These are phyloP conservation scores for Caenorhabditis inopinata DNA, from an alignment of 1,140 invertebrate genomes.

Conservation along the genomic window DNA sequence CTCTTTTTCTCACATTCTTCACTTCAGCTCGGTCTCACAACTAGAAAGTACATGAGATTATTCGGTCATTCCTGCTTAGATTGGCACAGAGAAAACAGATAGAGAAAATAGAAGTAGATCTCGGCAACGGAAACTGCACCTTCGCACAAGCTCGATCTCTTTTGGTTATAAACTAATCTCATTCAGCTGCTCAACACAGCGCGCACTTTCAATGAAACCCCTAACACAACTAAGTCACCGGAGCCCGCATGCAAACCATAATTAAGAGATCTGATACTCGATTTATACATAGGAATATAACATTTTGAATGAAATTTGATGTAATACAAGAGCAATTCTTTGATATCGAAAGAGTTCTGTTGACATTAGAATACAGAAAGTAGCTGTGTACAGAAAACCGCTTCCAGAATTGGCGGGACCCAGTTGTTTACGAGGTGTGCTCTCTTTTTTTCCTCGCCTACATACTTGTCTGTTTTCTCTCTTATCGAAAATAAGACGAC, in stretches of 20 bases:
- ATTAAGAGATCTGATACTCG: too few species aligned
- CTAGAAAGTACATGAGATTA: background rate
- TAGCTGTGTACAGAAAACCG: background rate
- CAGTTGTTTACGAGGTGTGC: constrained; percentile 27
- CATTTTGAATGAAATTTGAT: too few species aligned
- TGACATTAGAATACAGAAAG: constrained; percentile 8
- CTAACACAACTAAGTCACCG: background rate
- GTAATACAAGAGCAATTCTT: too few species aligned
- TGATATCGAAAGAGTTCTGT: background rate
- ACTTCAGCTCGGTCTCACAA: too few species aligned
- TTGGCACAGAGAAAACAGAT: background rate
- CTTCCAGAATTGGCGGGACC: constrained; percentile 31
- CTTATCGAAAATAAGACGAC: constrained; percentile 17
- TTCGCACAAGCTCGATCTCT: background rate
- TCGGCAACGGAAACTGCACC: background rate
- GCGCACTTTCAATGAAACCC: constrained; percentile 8
- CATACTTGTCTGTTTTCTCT: constrained; percentile 20
- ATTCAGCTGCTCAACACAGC: constrained; percentile 13
- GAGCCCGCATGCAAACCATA: background rate
- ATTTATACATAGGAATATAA: too few species aligned
- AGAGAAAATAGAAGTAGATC: background rate
- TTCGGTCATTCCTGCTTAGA: too few species aligned
- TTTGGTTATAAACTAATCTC: constrained; percentile 4
- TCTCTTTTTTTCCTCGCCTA: background rate
- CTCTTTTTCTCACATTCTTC: too few species aligned